Percentiles rank a stretch among this genome's conserved stretches.
phyloP scores from a whole-genome alignment of 1,140 invertebrate genomes.

The Aleiodes sp. region DNA sequence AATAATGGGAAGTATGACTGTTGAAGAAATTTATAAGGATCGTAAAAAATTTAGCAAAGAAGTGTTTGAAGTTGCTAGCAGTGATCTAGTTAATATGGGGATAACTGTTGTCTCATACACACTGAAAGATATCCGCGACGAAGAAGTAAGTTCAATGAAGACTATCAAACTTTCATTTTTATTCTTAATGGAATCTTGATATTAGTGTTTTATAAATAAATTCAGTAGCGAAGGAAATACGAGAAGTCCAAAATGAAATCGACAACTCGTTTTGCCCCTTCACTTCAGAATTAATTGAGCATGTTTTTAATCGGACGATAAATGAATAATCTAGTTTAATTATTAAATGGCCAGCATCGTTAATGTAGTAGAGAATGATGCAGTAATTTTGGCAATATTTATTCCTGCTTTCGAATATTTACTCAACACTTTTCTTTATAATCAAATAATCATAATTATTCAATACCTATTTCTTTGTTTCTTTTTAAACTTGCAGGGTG shows the following conservation, averaged over 20 bases:
- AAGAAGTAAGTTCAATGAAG: constrained; percentile 79
- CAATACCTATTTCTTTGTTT: constrained; percentile 62
- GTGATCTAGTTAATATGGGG: constrained; percentile 97
- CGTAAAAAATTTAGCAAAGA: constrained; percentile 98
- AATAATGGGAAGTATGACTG: constrained; percentile 99
- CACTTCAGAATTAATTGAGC: too few relatives aligned
- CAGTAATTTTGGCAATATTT: not conserved
- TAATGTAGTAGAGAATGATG: constrained; percentile 15
- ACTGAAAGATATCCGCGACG: constrained; percentile 96
- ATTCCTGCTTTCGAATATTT: not conserved
- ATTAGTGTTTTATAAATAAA: too few relatives aligned
- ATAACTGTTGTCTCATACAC: constrained; percentile 98
- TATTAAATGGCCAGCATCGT: not conserved
- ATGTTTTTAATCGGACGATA: too few relatives aligned
- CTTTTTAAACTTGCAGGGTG: constrained; percentile 70
- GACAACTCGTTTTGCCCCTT: too few relatives aligned
- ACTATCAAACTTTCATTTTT: too few relatives aligned
- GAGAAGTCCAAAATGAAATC: too few relatives aligned
- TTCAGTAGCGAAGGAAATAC: too few relatives aligned
- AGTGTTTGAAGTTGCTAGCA: constrained; percentile 94
- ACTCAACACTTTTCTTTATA: constrained; percentile 5
- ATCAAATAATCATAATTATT: not conserved
- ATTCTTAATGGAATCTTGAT: too few relatives aligned
- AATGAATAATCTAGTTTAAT: not conserved
- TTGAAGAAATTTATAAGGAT: constrained; percentile 99